phyloP scores from a whole-genome alignment of 2,797 vertebrate species.

The Cuniculus paca region DNA sequence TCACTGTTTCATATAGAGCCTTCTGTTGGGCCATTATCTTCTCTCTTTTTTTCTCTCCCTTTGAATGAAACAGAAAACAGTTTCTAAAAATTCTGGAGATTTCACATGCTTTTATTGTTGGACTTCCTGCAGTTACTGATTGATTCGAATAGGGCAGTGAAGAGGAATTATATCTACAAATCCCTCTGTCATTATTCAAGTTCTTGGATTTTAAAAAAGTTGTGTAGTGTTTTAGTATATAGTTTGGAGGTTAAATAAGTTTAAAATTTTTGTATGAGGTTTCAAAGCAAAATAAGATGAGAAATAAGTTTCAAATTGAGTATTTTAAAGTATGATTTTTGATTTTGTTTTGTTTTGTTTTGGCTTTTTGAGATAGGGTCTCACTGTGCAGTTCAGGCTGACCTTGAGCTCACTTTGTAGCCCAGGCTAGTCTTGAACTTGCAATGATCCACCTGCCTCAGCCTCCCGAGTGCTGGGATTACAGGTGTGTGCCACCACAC shows the following conservation, averaged over 20 bases:
- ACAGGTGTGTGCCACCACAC: no score
- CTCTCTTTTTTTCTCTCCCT: fast-evolving
- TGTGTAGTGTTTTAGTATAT: background rate
- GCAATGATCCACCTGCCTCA: no score
- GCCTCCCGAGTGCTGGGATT: no score
- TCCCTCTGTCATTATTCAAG: background rate
- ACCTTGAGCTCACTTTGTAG: no score
- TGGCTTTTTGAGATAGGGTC: no score
- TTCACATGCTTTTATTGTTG: background rate
- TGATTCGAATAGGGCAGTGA: background rate
- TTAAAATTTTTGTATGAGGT: slow-evolving; percentile 11
- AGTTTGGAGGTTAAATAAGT: background rate
- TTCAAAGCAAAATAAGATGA: slow-evolving; percentile 11
- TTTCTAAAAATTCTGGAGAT: background rate
- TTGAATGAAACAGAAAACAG: background rate
- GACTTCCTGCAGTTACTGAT: background rate
- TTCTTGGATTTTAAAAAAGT: background rate
- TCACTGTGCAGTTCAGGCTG: no score
- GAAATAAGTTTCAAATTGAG: background rate
- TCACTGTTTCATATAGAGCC: background rate
- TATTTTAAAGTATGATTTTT: slow-evolving; percentile 25
- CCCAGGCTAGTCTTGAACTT: no score
- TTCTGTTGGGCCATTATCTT: background rate
- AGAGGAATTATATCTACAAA: background rate
- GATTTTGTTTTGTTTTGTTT: no score